Percentiles rank a stretch among this genome's conserved stretches.
Conservation (phyloP, 2,113 vertebrate genomes). For the Leptodactylus fuscus region DNA sequence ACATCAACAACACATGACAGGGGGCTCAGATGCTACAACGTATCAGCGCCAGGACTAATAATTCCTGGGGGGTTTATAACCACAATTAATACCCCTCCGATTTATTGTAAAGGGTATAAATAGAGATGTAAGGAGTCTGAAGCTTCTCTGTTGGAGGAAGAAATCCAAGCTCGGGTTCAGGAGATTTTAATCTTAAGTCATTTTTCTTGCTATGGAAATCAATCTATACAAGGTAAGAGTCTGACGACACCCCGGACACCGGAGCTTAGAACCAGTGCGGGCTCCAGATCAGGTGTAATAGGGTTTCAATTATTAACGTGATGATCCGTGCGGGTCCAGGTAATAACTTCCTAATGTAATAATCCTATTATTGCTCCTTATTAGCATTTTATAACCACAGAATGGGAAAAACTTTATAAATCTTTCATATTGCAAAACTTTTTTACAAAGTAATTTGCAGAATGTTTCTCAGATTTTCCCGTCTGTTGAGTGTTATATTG, state of each 20-base stretch:
- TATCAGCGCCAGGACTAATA: neutral
- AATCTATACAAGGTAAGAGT: neutral
- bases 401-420: no score
- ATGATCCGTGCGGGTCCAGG: no score
- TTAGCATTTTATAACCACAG: no score
- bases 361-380: no score
- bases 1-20: conserved; percentile 5
- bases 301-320: no score
- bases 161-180: neutral
- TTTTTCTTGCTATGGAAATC: conserved; percentile 1
- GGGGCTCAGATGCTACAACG: neutral
- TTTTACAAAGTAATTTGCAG: no score
- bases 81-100: neutral
- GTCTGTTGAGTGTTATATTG: no score
- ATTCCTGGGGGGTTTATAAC: neutral
- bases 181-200: neutral
- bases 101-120: neutral
- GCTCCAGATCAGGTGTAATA: no score
- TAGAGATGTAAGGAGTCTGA: neutral
- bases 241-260: neutral
- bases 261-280: no score
- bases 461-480: no score
- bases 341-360: no score
- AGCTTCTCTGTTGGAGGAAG: neutral
- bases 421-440: no score